phyloP scores from a whole-genome alignment of 2,113 vertebrate species.

The Proterorhinus semilunaris region DNA sequence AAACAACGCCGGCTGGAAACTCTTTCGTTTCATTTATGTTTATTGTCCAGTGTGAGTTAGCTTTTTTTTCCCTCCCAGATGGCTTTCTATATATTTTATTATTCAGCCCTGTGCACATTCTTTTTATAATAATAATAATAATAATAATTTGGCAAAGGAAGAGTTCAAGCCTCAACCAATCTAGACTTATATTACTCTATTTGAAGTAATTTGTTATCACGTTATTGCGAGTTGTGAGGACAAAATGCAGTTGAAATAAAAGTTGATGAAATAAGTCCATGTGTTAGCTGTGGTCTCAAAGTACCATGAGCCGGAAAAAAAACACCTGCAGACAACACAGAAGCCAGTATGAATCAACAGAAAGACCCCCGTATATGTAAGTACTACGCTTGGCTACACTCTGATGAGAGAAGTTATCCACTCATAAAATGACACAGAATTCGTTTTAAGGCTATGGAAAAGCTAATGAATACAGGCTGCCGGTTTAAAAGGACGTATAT shows the following conservation, averaged over 20 bases:
- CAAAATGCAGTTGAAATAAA: background rate
- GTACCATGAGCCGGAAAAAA: conserved; percentile 27
- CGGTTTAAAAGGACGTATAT: conserved; percentile 1
- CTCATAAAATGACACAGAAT: background rate
- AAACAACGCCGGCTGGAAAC: no score
- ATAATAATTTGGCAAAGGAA: no score
- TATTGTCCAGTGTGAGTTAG: no score
- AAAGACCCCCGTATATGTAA: conserved; percentile 12
- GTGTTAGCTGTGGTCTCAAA: conserved; percentile 29
- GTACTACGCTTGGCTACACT: background rate
- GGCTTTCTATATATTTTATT: no score
- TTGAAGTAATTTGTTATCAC: no score
- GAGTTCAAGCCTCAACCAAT: no score
- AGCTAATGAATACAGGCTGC: conserved; percentile 1
- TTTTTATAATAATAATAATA: no score
- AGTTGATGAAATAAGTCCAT: conserved; percentile 41
- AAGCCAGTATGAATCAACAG: conserved; percentile 11
- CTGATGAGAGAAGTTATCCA: background rate
- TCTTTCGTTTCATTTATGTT: no score
- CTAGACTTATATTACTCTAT: no score
- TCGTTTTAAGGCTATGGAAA: background rate
- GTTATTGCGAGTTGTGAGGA: no score
- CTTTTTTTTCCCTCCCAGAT: no score
- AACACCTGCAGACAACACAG: conserved; percentile 12
- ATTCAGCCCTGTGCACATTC: no score